A percentile compares a stretch with the other conserved stretches of the same genome.
phyloP scores from a whole-genome alignment of 2,888 invertebrate species.

The Lacanobia wlatinum region DNA sequence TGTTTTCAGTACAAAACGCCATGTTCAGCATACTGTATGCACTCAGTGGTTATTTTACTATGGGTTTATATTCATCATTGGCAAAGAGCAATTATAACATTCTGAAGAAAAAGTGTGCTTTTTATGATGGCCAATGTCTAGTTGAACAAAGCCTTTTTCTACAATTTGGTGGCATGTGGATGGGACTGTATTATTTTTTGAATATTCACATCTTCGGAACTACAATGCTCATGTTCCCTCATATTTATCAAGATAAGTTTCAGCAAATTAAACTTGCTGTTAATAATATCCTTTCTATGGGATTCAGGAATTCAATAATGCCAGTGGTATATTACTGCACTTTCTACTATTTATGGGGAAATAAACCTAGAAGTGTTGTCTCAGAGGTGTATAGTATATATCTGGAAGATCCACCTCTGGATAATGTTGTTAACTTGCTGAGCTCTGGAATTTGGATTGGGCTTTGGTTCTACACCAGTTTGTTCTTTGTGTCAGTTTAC shows the following conservation, averaged over 20 bases:
- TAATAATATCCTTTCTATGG: conserved; percentile 89
- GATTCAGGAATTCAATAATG: conserved; percentile 91
- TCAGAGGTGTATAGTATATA: conserved; percentile 89
- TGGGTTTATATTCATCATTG: conserved; percentile 93
- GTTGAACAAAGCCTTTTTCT: conserved; percentile 93
- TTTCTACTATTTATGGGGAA: conserved; percentile 92
- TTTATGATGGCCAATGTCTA: conserved; percentile 90
- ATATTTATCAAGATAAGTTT: conserved; percentile 93
- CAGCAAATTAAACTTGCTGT: conserved; percentile 92
- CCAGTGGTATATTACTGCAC: conserved; percentile 92
- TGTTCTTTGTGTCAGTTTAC: conserved; percentile 93
- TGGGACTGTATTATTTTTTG: conserved; percentile 91
- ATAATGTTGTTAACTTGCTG: conserved; percentile 86
- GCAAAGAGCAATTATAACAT: conserved; percentile 91
- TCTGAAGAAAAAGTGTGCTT: conserved; percentile 86
- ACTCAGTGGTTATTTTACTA: conserved; percentile 92
- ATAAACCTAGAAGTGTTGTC: conserved; percentile 87
- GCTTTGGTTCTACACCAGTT: conserved; percentile 93
- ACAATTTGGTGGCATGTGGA: conserved; percentile 92
- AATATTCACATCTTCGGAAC: conserved; percentile 90
- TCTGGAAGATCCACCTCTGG: conserved; percentile 88
- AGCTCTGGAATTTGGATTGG: conserved; percentile 91
- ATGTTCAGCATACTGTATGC: conserved; percentile 91
- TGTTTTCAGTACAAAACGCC: conserved; percentile 92
- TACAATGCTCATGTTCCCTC: conserved; percentile 92